Evolutionary conservation across 2,888 invertebrate species (phyloP), one percentile per base, ranked within the genome.

Genomic region (Cephonodes hylas): DNA sequence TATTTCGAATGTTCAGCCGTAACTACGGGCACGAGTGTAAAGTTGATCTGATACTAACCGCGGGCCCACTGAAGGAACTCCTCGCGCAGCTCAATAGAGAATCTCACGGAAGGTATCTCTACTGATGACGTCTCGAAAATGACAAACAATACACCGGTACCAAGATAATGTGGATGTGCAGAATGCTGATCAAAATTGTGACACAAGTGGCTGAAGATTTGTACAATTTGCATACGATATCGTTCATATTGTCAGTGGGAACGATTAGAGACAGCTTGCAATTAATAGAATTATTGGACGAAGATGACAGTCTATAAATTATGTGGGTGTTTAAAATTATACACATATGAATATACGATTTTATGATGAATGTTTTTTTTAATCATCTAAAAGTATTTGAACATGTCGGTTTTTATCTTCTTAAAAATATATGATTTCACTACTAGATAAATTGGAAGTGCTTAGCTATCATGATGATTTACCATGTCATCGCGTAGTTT

Each of bases 11-110:
- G 53, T 86, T 81, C 71, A 87, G 79, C 68, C 82, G 74, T 63
- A 81, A 83, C 68, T 83, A 81, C 76, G 85, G 85, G 38, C 86
- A 87, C 80, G 89, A 91, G 74, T 91, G 87, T 69, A 88, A 89
- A 77, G 76, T 92, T 62, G 90, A 91, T 73, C 78, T 92, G 2
- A 84, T 90, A 71, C 70, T 92, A 4, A 83, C 86, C 10, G 83
- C 89, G 3, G 91, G 91, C 1, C 76, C 88, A 5, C 2, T 90
- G 0, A 81, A 75, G 61, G 88, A 90, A 59, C 80, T 92, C 4
- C 64, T 90, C 42, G 67, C 70, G 31, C 77, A 78, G 42, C 69
- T 89, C 5, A 78, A 76, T 62, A 77, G 79, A 66, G 84, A 84
- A 53, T 64, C 70, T 58, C 61, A 62, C 59, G 71, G 71, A 23